Conservation (phyloP, 2,888 invertebrate species). For the Melanotus villosus region DNA sequence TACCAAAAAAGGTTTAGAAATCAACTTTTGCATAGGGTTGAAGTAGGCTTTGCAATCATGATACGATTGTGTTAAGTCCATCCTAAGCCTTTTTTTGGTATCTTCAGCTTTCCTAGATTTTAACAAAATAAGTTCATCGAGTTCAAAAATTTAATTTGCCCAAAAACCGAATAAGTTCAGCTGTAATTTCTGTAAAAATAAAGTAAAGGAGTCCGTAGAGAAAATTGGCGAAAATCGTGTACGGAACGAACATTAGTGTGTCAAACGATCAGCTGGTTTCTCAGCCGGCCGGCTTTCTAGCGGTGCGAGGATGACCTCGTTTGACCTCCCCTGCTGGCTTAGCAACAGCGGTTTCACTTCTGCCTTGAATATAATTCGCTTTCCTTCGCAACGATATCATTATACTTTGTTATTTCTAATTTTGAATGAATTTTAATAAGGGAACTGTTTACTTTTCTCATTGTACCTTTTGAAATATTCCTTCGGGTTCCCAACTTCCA, state of each 20-base stretch:
- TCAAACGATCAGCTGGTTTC: constrained; percentile 47
- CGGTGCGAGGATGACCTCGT: constrained; percentile 42
- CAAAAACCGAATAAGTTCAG: too few species aligned
- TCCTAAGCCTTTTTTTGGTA: too few species aligned
- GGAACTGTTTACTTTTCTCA: neutral
- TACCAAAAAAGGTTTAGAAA: too few species aligned
- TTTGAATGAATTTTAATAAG: neutral
- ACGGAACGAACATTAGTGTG: constrained; percentile 36
- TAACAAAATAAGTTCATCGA: too few species aligned
- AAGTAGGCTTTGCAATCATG: too few species aligned
- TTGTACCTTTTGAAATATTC: too few species aligned
- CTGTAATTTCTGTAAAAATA: too few species aligned
- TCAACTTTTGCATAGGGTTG: neutral
- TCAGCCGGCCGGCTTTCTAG: constrained; percentile 51
- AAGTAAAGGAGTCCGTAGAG: too few species aligned
- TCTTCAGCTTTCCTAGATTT: too few species aligned
- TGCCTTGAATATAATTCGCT: constrained; percentile 40
- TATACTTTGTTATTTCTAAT: constrained; percentile 1
- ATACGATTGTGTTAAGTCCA: too few species aligned
- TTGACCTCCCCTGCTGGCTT: constrained; percentile 46
- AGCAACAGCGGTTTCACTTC: constrained; percentile 51
- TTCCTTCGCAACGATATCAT: constrained; percentile 29
- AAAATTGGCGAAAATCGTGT: constrained; percentile 14
- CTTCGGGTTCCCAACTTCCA: too few species aligned
- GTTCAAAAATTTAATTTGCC: too few species aligned